Percentiles rank a stretch among this genome's conserved stretches.
Conservation (phyloP, 2,797 vertebrate genomes). For the Anabas testudineus region DNA sequence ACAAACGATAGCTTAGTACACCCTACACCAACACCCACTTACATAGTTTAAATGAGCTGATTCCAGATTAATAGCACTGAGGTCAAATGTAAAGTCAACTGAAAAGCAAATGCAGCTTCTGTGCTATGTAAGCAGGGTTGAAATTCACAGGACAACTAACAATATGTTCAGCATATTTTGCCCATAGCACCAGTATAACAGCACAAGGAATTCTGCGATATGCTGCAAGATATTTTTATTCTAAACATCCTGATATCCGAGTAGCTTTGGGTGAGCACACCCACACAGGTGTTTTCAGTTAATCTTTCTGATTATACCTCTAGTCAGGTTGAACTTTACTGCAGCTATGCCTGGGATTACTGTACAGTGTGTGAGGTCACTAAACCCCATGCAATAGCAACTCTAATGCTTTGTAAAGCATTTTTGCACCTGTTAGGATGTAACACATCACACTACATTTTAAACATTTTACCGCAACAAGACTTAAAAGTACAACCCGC, state of each 20-base stretch:
- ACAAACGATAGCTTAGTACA: too few relatives aligned
- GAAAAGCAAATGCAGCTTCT: background rate
- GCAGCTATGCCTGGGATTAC: background rate
- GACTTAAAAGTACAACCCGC: background rate
- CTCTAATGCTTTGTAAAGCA: background rate
- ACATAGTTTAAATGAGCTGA: too few relatives aligned
- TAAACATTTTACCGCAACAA: background rate
- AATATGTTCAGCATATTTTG: constrained; percentile 4
- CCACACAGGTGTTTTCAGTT: constrained; percentile 10
- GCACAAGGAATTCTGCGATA: background rate
- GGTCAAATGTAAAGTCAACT: background rate
- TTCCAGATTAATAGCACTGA: too few relatives aligned
- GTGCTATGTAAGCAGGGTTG: background rate
- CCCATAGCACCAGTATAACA: background rate
- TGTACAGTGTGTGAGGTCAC: background rate
- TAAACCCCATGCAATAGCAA: background rate
- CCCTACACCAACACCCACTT: too few relatives aligned
- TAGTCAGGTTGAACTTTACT: background rate
- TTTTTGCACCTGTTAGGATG: background rate
- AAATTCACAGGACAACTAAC: background rate
- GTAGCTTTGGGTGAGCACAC: background rate
- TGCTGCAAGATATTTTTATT: background rate
- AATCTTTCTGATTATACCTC: background rate
- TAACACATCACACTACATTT: background rate
- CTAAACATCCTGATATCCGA: constrained; percentile 1